Base-by-base conservation (phyloP, 1,140 invertebrate species). In the Rhopalosiphum padi region DNA sequence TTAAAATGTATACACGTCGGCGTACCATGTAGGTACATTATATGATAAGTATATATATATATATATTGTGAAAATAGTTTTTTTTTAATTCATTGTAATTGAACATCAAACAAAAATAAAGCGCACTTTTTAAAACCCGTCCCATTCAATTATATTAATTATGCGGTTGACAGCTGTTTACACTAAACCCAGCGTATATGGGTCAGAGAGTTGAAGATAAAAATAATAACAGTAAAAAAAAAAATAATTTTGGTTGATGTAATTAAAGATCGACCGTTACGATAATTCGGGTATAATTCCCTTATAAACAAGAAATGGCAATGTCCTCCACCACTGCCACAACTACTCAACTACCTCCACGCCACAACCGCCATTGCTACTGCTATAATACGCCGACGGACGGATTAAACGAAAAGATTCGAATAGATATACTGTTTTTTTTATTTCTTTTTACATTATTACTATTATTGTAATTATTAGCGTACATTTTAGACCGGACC, bases 151-250 rank as follows among this genome's bases (percentile, higher is more conserved):
- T 35, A 23, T 88, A 53, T 88, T 88, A 51, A 51, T 88, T 88
- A 88, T 51, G 86, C n/a, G 48, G 46, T 37, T 51, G 43, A 48
- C 22, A 89, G 87, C 87, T 53, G 48, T 89, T 51, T 53, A 89
- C 48, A 35, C n/a, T 89, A 35, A 88, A 88, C 35, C 18, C 43
- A 9, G 51, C 46, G 30, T 89, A 89, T 88, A n/a, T 51, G 18
- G 86, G 86, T n/a, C 86, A 48, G 18, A 9, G 48, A 51, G n/a
- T 30, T 87, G 21, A 51, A 89, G 18, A 53, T 89, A 37, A 51
- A 48, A 89, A 53, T 89, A 53, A 89, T 89, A 89, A 48, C 85
- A 22, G 87, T 89, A 53, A 21, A 35, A 37, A 53, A 89, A 89
- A 37, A 53, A 89, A n/a, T 35, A 7, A 37, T 21, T 53, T 37